Evolutionary conservation across 1,140 invertebrate genomes (phyloP).

Genomic region (Batillaria attramentaria): DNA sequence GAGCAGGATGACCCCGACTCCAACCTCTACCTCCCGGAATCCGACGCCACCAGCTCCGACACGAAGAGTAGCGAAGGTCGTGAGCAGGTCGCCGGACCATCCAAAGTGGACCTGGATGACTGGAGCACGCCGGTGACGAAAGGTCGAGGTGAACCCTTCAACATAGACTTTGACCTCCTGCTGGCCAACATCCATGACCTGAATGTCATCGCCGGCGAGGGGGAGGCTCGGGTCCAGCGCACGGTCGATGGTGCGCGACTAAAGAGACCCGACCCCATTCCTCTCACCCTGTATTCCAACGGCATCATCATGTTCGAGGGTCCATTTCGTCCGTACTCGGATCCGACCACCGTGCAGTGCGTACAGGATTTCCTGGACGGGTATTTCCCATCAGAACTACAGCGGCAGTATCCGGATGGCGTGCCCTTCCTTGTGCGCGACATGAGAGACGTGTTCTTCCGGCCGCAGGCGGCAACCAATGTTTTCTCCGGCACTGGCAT

Average conservation of each 20-base stretch:
- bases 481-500: background rate
- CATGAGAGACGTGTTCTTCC: conserved; percentile 22
- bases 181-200: conserved; percentile 69
- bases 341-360: conserved; percentile 71
- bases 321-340: conserved; percentile 72
- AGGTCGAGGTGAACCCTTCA: too few species aligned
- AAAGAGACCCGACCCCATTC: conserved; percentile 73
- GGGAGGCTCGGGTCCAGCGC: conserved; percentile 63
- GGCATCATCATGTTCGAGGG: conserved; percentile 74
- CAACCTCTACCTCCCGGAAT: conserved; percentile 50
- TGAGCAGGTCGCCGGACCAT: conserved; percentile 40
- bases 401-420: conserved; percentile 75
- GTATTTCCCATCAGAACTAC: conserved; percentile 77
- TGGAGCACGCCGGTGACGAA: too few species aligned
- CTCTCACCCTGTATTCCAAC: conserved; percentile 76
- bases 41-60: conserved; percentile 8
- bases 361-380: conserved; percentile 76
- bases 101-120: background rate
- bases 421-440: conserved; percentile 73
- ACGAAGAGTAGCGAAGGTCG: conserved; percentile 35
- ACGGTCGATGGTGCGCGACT: conserved; percentile 67
- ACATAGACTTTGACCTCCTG: conserved; percentile 67
- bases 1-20: conserved; percentile 53
- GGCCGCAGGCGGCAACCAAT: background rate
- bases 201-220: conserved; percentile 69